Evolutionary conservation across 2,888 invertebrate species (phyloP), one percentile per base, ranked within the genome.

Genomic region (Standfussiana lucernea): DNA sequence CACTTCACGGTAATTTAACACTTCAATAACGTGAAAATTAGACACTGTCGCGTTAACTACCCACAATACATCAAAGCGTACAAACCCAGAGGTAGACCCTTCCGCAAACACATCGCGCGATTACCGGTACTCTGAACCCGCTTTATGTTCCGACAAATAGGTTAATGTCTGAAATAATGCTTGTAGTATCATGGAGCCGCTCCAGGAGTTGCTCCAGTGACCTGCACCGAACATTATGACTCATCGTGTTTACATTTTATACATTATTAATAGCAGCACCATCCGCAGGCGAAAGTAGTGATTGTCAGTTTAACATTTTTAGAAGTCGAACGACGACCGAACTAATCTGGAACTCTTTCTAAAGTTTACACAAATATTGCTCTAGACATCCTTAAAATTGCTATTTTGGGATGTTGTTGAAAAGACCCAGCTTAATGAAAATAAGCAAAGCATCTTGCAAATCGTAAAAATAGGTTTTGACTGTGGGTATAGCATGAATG

Each of bases 161-260:
- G 96, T 96, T 95, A 96, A 96, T 94, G 91, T 86, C 88, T 86
- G 89, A 87, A 93, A 93, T 93, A 93, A 84, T 94, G 90, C 92
- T 92, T 91, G 89, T 87, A 89, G 89, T 90, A 87, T 90, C 88
- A 89, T 88, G 91, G 90, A 90, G 91, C 92, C 86, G 86, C 87
- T 87, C 84, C 86, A 90, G 86, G 85, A 89, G 79, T 82, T 88
- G 93, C 85, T 92, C 95, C 88, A 91, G 93, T 94, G 93, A 95
- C 94, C 94, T 87, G 91, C 82, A 86, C 80, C 85, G 79, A 84
- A 85, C 67, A 80, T 83, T 79, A 82, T 93, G 94, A 95, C 88
- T 95, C 95, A 94, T 80, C 75, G 37, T 92, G 91, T 93, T 93
- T 93, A 93, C 91, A 89, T 83, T 86, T 73, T 61, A 64, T 56